Percentiles rank a stretch among this genome's conserved stretches.
phyloP scores from a whole-genome alignment of 2,797 vertebrate species.

The Florisuga fusca region DNA sequence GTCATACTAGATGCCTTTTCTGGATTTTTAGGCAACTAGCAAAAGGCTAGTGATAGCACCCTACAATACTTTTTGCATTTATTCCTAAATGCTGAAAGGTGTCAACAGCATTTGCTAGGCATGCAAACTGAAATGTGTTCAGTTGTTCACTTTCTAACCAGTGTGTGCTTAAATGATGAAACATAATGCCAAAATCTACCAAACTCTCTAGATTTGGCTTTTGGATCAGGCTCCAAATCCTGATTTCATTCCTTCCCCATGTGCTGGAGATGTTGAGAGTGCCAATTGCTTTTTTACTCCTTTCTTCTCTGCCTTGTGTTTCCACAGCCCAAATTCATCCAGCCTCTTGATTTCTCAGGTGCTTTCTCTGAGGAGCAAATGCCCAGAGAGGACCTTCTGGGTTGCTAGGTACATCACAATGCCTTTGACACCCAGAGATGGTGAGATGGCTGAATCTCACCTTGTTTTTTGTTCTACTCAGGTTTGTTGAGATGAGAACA shows the following conservation, averaged over 20 bases:
- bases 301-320: neutral
- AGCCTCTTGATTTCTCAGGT: neutral
- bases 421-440: neutral
- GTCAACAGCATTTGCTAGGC: neutral
- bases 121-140: neutral
- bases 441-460: neutral
- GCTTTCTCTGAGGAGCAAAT: neutral
- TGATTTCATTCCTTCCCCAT: neutral
- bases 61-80: neutral
- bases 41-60: neutral
- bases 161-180: neutral
- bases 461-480: neutral
- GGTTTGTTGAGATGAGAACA: neutral
- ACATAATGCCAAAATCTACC: neutral
- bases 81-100: neutral
- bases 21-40: neutral
- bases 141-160: neutral
- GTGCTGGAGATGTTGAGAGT: neutral
- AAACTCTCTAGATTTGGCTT: neutral
- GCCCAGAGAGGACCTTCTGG: neutral
- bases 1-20: neutral
- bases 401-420: accelerated
- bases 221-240: neutral
- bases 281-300: neutral
- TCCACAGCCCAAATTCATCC: neutral